phyloP scores from a whole-genome alignment of 2,888 invertebrate species.

The Tachina grossa region DNA sequence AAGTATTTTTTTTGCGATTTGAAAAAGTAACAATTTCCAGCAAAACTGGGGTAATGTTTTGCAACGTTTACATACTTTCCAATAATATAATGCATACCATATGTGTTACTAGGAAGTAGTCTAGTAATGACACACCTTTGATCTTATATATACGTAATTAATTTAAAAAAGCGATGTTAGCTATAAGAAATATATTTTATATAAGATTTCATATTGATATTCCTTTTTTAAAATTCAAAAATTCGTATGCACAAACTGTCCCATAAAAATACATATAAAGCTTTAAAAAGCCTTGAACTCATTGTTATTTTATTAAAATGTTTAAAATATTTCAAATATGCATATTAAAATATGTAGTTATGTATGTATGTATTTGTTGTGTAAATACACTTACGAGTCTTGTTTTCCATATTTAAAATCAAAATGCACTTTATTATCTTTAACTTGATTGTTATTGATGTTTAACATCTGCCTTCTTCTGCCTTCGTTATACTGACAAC shows the following conservation, averaged over 20 bases:
- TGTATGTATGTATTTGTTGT: not conserved
- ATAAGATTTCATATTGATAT: no score
- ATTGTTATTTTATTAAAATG: slow-evolving; percentile 52
- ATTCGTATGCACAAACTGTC: not conserved
- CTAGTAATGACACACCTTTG: no score
- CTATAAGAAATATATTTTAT: no score
- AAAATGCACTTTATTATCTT: not conserved
- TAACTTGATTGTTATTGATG: not conserved
- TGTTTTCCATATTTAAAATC: slow-evolving; percentile 4
- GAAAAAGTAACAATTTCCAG: no score
- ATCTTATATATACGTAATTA: no score
- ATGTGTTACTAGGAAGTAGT: no score
- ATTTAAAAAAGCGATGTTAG: no score
- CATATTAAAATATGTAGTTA: not conserved
- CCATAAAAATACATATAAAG: not conserved
- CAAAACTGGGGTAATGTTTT: no score
- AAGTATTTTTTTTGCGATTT: no score
- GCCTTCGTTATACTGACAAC: not conserved
- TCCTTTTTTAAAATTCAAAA: no score
- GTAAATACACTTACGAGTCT: slow-evolving; percentile 2
- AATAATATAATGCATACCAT: no score
- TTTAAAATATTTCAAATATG: slow-evolving; percentile 33
- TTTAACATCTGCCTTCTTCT: not conserved
- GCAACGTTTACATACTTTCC: no score
- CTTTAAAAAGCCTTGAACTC: slow-evolving; percentile 55